Conservation (phyloP, 2,113 vertebrate species). For the Galbula dea region DNA sequence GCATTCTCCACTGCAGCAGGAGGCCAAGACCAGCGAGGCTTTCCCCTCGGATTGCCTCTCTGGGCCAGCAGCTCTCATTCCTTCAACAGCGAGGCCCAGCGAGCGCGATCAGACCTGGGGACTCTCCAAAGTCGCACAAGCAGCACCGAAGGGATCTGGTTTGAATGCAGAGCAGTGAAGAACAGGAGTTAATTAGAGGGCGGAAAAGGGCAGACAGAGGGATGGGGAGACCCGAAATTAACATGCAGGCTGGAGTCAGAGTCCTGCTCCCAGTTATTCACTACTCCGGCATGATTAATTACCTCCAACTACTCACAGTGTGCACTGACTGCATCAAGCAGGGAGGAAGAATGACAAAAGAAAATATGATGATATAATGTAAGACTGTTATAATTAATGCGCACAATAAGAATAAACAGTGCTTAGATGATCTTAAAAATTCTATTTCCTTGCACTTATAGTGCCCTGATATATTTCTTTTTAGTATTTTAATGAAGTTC, state of each 20-base stretch:
- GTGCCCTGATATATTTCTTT: not conserved
- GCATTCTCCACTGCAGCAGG: not conserved
- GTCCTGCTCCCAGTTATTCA: not conserved
- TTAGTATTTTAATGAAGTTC: not conserved
- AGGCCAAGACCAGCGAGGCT: not conserved
- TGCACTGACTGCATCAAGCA: not conserved
- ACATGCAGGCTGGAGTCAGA: not conserved
- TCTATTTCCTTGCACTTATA: not conserved
- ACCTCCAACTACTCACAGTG: not conserved
- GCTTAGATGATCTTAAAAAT: not conserved
- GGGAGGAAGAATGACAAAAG: not conserved
- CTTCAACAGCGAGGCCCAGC: not conserved
- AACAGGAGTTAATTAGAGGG: not conserved
- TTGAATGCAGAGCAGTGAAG: not conserved
- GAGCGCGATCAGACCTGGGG: not conserved
- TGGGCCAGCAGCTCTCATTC: not conserved
- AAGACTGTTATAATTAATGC: not conserved
- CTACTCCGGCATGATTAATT: not conserved
- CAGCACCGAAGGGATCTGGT: not conserved
- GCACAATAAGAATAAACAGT: not conserved
- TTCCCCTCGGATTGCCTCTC: not conserved
- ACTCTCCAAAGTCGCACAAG: not conserved
- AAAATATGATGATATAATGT: not conserved
- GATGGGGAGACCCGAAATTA: not conserved
- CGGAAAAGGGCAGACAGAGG: not conserved